Percentiles rank a stretch among this genome's conserved stretches.
Conservation (phyloP, 2,113 vertebrate genomes). For the Prietella phreatophila region DNA sequence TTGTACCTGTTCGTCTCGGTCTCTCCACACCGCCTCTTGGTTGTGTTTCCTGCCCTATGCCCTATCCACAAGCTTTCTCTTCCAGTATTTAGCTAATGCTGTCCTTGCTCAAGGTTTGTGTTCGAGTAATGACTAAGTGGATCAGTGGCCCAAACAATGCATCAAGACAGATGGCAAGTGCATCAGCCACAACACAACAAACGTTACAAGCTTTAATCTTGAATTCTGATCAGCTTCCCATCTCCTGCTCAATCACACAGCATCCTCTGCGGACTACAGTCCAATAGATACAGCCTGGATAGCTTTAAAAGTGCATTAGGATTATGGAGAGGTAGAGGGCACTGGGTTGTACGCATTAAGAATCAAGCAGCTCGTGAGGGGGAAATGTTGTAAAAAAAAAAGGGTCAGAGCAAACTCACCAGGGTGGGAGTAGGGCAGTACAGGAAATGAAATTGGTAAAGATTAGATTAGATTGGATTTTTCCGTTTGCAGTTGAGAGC, state of each 20-base stretch:
- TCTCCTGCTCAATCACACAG: constrained; percentile 8
- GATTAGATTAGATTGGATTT: constrained; percentile 16
- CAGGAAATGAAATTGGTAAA: constrained; percentile 29
- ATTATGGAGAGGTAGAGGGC: constrained; percentile 39
- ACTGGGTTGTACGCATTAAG: constrained; percentile 27
- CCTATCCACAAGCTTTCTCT: constrained; percentile 2
- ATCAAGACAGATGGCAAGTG: constrained; percentile 26
- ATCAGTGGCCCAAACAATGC: constrained; percentile 29
- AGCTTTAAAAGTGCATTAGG: constrained; percentile 49
- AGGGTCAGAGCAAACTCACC: constrained; percentile 11
- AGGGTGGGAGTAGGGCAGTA: not conserved
- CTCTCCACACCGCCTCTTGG: not conserved
- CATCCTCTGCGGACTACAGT: constrained; percentile 9
- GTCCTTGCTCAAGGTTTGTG: constrained; percentile 32
- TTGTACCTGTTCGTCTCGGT: not conserved
- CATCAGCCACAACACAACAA: constrained; percentile 14
- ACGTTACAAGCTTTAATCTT: constrained; percentile 13
- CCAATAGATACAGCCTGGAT: constrained; percentile 21
- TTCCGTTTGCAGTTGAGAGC: not conserved
- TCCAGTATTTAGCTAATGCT: constrained; percentile 19
- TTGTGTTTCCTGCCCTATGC: not conserved
- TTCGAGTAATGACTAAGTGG: constrained; percentile 17
- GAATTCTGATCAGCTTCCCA: constrained; percentile 41
- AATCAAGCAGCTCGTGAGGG: constrained; percentile 9
- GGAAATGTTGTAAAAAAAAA: constrained; percentile 13